These are phyloP conservation scores for pig (Sus scrofa) DNA, from an alignment of 2,113 vertebrate species.

Conservation along the genomic window T2T-Sscrofa CM000824.6:109382501-109383000, in stretches of 20 bases:
- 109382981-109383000: no score
- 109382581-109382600: conserved; percentile 34
- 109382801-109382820: no score
- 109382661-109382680: neutral
- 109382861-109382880: no score
- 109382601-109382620: neutral
- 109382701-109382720: neutral
- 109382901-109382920: no score
- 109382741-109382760: neutral
- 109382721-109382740: neutral
- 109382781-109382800: neutral
- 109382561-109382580: neutral
- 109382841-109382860: no score
- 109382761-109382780: neutral
- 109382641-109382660: neutral
- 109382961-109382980: no score
- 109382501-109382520: neutral
- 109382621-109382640: conserved; percentile 13
- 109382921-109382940: no score
- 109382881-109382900: no score
- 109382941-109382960: no score
- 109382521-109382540: neutral
- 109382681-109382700: neutral
- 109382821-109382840: no score
- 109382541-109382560: neutral